Evolutionary conservation across 1,140 invertebrate genomes (phyloP), one percentile per base, ranked within the genome.

Genomic region (Campoletis sonorensis): DNA sequence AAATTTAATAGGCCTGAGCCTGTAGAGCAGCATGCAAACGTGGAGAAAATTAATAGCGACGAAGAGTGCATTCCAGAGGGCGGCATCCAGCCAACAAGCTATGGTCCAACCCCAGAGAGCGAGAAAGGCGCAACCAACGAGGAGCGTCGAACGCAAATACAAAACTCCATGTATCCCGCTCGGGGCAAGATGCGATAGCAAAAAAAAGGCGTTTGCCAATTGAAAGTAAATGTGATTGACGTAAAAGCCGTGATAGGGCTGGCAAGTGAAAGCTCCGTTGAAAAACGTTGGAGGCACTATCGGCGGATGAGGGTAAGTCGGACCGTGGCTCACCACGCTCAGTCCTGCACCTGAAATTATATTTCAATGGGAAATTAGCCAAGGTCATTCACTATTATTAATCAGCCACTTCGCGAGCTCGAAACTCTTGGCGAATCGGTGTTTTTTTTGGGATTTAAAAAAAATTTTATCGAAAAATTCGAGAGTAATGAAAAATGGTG

Each of bases 31-130:
- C 84, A 96, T 93, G 85, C 95, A 93, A 81, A 97, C 94, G 91
- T 98, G 96, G 85, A 97, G 91, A 84, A 96, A 94, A 92, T 98
- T 98, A 88, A 98, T 95, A 84, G 94, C 91, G 86, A 97, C 94
- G 91, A 97, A 97, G 54, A 95, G 94, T 86, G 94, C 94, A 88
- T 97, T 97, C 97, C 97, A 98, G 71, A 97, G 92, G 85, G 97
- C 95, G 82, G 96, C 95, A 88, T 98, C 97, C 82, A 96, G 93
- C 86, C 96, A 96, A 91, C 97, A 98, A 85, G 96, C 94, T 64
- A 97, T 94, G 79, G 95, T 94, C 94, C 96, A 97, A 30, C 96
- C 96, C 96, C 97, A 98, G 76, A 97, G 91, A 45, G 94, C 94
- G 81, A 96, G 94, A 92, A 97, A 96, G 64, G 95, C 93, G 92